Base-by-base conservation (phyloP, 92 coral and sea anemone genomes). In the Zoanthus solanderi region DNA sequence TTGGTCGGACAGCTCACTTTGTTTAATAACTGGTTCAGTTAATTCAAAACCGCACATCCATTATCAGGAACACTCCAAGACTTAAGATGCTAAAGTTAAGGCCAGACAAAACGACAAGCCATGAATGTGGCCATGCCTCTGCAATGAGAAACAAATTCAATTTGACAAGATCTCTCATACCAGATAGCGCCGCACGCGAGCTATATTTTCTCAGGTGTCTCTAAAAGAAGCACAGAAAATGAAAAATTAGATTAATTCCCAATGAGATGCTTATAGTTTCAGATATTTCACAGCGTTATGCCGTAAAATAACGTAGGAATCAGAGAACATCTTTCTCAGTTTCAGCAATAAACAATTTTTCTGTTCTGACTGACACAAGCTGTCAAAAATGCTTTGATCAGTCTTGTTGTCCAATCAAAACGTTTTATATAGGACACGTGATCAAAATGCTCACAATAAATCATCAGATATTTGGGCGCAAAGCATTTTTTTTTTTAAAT, bases 111-210 rank as follows among this genome's bases (percentile, higher is more conserved):
- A 90, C 74, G 52, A 89, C 78, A 79, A 95, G 88, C 96, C 94
- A 93, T 56, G 98, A 92, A 61, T 80, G 88, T 18, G 93, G 94
- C 98, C 98, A 95, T 68, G 87, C 83, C 73, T 95, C 96, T 23
- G 93, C 87, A 67, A 95, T 93, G 77, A 95, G 93, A 89, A 93
- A 95, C 66, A 95, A 81, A 94, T 95, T 95, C 50, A 95, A 76
- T 68, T 91, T 92, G 45, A 95, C 83, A 54, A 95, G 76, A 15
- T 48, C 57, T 85, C 91, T 87, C 87, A 95, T 92, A 31, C 65
- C 75, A 69, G 31, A 63, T 4, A 63, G 17, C 32, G 69, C 29
- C 8, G 45, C 78, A 30, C 12, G 13, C 32, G 48, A 74, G 73
- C 50, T 71, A 52, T 83, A 66, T 8, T 69, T 69, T 69, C 29